Base-by-base conservation (phyloP, 2,797 vertebrate genomes). In the Lophius americanus region DNA sequence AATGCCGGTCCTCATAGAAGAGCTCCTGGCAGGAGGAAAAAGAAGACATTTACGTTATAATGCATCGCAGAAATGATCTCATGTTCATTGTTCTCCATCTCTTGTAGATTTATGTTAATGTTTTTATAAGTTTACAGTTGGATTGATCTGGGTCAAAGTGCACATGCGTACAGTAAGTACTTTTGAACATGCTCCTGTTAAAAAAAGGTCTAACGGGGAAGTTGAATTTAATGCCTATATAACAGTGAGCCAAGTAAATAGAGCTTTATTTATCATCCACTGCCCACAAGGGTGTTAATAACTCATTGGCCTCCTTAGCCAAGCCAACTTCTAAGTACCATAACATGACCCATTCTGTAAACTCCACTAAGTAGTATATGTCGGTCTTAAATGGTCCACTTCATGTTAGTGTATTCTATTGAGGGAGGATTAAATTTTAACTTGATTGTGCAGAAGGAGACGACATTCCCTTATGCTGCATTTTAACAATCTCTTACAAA, bases 1-100 rank as follows among this genome's bases (percentile, higher is more conserved):
- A 99, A 64, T 99, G 96, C 7, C 95, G 95, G 63, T 99, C 96
- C 85, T 99, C 98, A 0, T 99, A 99, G 86, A 97, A 99, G 59
- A 99, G 95, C 90, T 99, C 98, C 98, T 99, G 83, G 13, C 36
- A 58, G 44, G n/a, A n/a, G 53, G 48, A 52, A 36, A 43, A 52
- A 35, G 13, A 75, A n/a, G 11, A 60, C 32, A 13, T n/a, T 75
- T 9, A 70, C 60, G 70, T 69, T 37, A 73, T 4, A 76, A 75
- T 70, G 9, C 14, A 54, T 47, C 48, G n/a, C 33, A 58, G 14
- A 52, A 66, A 38, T 38, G 9, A 14, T 58, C 57, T 38, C 7
- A 10, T 23, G 6, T 54, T 7, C 7, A 61, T 47, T 32, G 23
- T 6, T 4, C 46, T n/a, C 7, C 9, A 43, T 55, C 53, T 23